phyloP scores from a whole-genome alignment of 1,140 invertebrate genomes.

The Capitella teleta region DNA sequence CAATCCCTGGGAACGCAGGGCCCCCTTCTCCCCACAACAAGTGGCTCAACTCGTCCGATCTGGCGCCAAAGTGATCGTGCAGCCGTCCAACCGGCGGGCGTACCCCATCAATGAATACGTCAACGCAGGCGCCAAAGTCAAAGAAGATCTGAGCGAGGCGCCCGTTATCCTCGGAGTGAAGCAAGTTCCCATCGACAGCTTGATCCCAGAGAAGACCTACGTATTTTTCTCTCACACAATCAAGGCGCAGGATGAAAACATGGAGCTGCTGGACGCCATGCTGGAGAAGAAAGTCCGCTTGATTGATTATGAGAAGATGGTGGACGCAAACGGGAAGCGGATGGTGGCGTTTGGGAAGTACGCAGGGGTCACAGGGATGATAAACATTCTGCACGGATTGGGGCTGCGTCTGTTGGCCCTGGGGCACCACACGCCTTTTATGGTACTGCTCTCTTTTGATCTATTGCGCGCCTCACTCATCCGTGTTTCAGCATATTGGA shows the following conservation, averaged over 20 bases:
- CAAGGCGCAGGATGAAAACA: constrained; percentile 96
- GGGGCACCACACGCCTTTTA: constrained; percentile 97
- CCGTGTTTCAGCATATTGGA: constrained; percentile 82
- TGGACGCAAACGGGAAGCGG: constrained; percentile 74
- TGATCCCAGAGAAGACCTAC: constrained; percentile 93
- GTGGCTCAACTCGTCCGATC: constrained; percentile 73
- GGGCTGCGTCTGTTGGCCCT: constrained; percentile 85
- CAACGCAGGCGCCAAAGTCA: constrained; percentile 75
- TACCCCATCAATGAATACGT: constrained; percentile 92
- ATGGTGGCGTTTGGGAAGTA: constrained; percentile 98
- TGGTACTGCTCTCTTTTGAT: too few species aligned
- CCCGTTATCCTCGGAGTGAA: constrained; percentile 95
- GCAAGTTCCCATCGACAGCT: constrained; percentile 83
- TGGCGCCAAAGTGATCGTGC: constrained; percentile 90
- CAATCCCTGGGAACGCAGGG: constrained; percentile 94
- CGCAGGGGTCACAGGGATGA: constrained; percentile 95
- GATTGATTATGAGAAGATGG: constrained; percentile 94
- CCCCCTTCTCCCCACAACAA: constrained; percentile 83
- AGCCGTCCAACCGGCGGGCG: constrained; percentile 91
- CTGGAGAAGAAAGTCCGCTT: constrained; percentile 84
- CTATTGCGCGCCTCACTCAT: too few species aligned
- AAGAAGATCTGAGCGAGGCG: constrained; percentile 94
- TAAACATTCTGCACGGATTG: constrained; percentile 94
- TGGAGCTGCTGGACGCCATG: constrained; percentile 91
- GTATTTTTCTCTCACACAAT: constrained; percentile 99